These are phyloP conservation scores for Elymnias hypermnestra DNA, from an alignment of 1,140 invertebrate species.

Conservation along the genomic window DNA sequence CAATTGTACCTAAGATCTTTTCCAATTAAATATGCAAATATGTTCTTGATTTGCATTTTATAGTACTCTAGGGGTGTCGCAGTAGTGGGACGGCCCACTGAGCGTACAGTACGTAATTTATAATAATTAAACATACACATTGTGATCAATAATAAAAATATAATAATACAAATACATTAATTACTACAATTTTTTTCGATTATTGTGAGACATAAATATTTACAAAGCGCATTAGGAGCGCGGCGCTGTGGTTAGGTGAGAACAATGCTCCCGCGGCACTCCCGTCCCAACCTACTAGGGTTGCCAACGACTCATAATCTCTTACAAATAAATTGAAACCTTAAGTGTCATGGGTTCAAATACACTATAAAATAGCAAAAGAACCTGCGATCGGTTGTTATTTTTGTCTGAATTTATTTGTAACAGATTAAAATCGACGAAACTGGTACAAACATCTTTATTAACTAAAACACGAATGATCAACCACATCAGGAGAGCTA, in stretches of 20 bases:
- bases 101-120: constrained; percentile 52
- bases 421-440: too few species aligned
- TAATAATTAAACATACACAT: constrained; percentile 68
- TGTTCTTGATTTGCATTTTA: constrained; percentile 58
- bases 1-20: constrained; percentile 75
- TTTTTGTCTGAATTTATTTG: too few species aligned
- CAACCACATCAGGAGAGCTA: constrained; percentile 56
- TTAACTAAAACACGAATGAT: constrained; percentile 56
- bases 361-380: too few species aligned
- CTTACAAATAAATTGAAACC: too few species aligned
- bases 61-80: constrained; percentile 47
- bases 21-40: constrained; percentile 68
- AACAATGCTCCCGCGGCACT: constrained; percentile 32
- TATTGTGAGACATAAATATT: constrained; percentile 75
- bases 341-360: too few species aligned
- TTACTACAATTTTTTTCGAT: constrained; percentile 71
- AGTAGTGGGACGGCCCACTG: constrained; percentile 26
- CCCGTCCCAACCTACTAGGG: constrained; percentile 4
- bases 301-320: not conserved
- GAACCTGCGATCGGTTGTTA: too few species aligned
- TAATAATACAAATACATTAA: constrained; percentile 75
- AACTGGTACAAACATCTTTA: constrained; percentile 56
- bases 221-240: constrained; percentile 67
- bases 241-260: constrained; percentile 53
- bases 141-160: constrained; percentile 76